phyloP scores from a whole-genome alignment of 2,797 vertebrate genomes.

The Botia almorhae region DNA sequence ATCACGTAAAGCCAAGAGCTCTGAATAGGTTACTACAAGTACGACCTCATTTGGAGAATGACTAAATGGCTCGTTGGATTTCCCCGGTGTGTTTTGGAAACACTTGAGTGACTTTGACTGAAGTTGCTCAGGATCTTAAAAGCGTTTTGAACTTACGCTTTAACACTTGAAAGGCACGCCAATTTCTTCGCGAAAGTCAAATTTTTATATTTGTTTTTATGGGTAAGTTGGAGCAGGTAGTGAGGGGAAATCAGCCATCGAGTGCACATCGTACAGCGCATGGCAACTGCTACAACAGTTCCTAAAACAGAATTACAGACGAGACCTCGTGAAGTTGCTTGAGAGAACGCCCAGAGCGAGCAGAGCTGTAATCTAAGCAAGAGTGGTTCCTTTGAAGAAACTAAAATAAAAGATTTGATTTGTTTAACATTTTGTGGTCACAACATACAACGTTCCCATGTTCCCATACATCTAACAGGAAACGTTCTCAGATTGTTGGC shows the following conservation, averaged over 20 bases:
- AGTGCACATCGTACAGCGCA: not conserved
- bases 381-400: not conserved
- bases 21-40: not conserved
- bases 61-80: too few relatives aligned
- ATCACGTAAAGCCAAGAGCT: not conserved
- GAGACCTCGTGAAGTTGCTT: not conserved
- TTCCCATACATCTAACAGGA: too few relatives aligned
- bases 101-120: too few relatives aligned
- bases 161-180: not conserved
- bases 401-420: not conserved
- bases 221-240: not conserved
- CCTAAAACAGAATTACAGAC: not conserved
- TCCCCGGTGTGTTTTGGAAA: not conserved
- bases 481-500: too few relatives aligned
- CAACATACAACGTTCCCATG: not conserved
- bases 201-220: not conserved
- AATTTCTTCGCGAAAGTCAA: not conserved
- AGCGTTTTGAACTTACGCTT: not conserved
- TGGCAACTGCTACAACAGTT: conserved; percentile 13
- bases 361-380: conserved; percentile 1
- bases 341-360: not conserved
- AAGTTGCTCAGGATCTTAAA: not conserved
- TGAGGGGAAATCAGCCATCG: not conserved
- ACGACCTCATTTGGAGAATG: too few relatives aligned
- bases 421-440: conserved; percentile 4